These are phyloP conservation scores for Temnothorax curvispinosus DNA, from an alignment of 1,140 invertebrate genomes.

Conservation along the genomic window DNA sequence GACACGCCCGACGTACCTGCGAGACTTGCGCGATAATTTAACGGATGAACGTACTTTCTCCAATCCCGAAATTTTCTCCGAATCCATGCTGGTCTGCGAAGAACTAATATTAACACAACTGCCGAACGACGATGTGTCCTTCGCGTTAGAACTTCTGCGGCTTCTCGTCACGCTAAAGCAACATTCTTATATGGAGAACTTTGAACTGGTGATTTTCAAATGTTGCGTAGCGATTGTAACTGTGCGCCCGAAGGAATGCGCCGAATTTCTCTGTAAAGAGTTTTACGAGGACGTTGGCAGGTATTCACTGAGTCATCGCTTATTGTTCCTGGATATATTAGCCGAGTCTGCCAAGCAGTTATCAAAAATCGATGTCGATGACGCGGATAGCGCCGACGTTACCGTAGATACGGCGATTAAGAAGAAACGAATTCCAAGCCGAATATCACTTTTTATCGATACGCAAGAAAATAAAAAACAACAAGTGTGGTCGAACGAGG, in stretches of 20 bases:
- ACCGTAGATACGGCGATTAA: slow-evolving; percentile 39
- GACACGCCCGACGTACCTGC: slow-evolving; percentile 91
- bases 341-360: slow-evolving; percentile 89
- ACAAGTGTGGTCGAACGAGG: slow-evolving; percentile 76
- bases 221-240: slow-evolving; percentile 90
- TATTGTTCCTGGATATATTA: slow-evolving; percentile 93
- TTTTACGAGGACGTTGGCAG: slow-evolving; percentile 91
- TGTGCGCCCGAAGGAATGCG: slow-evolving; percentile 89
- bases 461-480: slow-evolving; percentile 70
- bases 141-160: slow-evolving; percentile 91
- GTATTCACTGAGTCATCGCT: slow-evolving; percentile 91
- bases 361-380: slow-evolving; percentile 84
- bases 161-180: slow-evolving; percentile 91
- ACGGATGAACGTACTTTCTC: slow-evolving; percentile 84
- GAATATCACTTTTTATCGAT: slow-evolving; percentile 77
- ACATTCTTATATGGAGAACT: slow-evolving; percentile 90
- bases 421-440: slow-evolving; percentile 70
- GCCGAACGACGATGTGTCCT: slow-evolving; percentile 88
- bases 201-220: slow-evolving; percentile 88
- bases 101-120: slow-evolving; percentile 90
- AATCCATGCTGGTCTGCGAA: slow-evolving; percentile 89
- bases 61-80: slow-evolving; percentile 90
- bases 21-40: slow-evolving; percentile 92
- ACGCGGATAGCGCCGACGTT: slow-evolving; percentile 50
- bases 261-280: slow-evolving; percentile 90